Evolutionary conservation across 2,113 vertebrate species (phyloP).

Genomic region (Actinemys pallida): DNA sequence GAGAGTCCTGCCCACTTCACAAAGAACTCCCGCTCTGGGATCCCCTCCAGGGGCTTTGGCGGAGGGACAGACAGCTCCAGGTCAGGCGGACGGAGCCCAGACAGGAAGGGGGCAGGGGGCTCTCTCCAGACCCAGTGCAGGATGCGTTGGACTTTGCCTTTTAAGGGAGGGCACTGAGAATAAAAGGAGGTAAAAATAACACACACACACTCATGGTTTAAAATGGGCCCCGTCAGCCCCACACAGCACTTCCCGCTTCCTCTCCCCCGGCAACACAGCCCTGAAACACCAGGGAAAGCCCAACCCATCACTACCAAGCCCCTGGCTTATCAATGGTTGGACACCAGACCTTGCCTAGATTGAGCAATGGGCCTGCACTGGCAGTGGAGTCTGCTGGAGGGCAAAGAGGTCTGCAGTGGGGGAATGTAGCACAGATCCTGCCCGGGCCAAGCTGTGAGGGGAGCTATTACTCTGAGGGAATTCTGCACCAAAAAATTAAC

Average conservation of each 20-base stretch:
- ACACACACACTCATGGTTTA: background rate
- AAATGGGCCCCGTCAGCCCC: background rate
- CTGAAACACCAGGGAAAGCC: background rate
- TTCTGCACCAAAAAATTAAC: background rate
- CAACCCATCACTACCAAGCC: no score
- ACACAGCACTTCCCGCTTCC: background rate
- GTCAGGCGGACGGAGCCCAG: constrained; percentile 54
- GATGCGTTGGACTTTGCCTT: constrained; percentile 98
- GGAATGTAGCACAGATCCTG: accelerated
- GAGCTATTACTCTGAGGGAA: background rate
- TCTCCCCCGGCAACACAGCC: background rate
- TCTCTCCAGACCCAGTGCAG: constrained; percentile 98
- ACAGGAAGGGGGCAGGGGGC: constrained; percentile 71
- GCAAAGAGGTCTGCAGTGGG: background rate
- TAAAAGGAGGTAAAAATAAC: background rate
- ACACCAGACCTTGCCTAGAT: no score
- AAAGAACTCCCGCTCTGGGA: constrained; percentile 94
- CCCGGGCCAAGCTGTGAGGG: background rate
- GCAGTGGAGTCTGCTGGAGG: accelerated
- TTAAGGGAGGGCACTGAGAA: constrained; percentile 92
- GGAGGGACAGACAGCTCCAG: constrained; percentile 74
- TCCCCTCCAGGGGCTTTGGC: constrained; percentile 88
- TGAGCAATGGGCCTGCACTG: background rate
- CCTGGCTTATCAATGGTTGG: no score
- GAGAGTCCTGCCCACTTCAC: constrained; percentile 97